Evolutionary conservation across 2,888 invertebrate species (phyloP).

Genomic region (Lepidochrysops patricia): DNA sequence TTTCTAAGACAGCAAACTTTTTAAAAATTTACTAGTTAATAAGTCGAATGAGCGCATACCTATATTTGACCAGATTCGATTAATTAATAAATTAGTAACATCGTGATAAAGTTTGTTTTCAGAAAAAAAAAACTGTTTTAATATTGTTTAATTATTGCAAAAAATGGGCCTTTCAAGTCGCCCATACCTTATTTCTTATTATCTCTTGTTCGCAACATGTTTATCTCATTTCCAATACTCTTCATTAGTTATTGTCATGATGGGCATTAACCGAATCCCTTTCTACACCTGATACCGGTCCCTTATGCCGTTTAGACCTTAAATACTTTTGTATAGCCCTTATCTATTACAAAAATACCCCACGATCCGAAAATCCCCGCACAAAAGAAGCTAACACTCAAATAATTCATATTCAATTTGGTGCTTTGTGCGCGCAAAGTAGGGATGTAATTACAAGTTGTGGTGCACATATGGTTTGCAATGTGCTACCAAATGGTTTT

Average conservation of each 20-base stretch:
- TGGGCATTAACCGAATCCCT: conserved; percentile 6
- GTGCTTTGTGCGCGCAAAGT: conserved; percentile 73
- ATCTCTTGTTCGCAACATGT: too few species aligned
- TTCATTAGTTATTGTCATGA: conserved; percentile 12
- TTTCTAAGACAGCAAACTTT: too few species aligned
- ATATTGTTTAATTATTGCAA: too few species aligned
- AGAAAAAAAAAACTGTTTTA: too few species aligned
- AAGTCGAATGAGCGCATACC: too few species aligned
- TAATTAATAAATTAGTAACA: too few species aligned
- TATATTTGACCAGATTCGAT: too few species aligned
- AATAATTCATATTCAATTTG: conserved; percentile 83
- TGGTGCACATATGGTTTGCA: conserved; percentile 23
- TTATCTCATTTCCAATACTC: conserved; percentile 1
- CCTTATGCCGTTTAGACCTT: conserved; percentile 49
- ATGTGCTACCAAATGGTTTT: conserved; percentile 2
- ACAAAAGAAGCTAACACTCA: conserved; percentile 71
- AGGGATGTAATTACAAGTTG: conserved; percentile 30
- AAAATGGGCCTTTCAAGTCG: too few species aligned
- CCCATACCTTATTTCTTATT: too few species aligned
- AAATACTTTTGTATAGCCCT: conserved; percentile 63
- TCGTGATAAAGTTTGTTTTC: too few species aligned
- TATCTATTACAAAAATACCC: conserved; percentile 50
- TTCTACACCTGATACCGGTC: conserved; percentile 40
- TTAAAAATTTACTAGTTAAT: too few species aligned
- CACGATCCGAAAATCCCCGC: conserved; percentile 49